phyloP scores from a whole-genome alignment of 2,888 invertebrate species.

The Andrena fulva region DNA sequence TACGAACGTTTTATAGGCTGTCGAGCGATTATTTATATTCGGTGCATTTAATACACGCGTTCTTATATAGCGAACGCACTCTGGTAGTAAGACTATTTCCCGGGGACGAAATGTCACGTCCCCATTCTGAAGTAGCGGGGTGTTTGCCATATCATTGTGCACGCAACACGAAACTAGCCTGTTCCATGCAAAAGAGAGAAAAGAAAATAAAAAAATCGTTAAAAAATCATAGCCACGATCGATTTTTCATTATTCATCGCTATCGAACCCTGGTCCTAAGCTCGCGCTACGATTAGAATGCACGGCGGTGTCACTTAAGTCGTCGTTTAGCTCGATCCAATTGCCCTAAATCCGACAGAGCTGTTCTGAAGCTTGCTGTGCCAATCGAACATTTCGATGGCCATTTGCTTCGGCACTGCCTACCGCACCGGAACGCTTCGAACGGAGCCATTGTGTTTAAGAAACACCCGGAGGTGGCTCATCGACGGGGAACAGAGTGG shows the following conservation, averaged over 20 bases:
- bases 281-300: neutral
- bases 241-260: neutral
- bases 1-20: slow-evolving; percentile 49
- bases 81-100: slow-evolving; percentile 10
- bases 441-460: slow-evolving; percentile 3
- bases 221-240: neutral
- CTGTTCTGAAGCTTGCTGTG: neutral
- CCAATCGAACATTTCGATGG: neutral
- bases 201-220: slow-evolving; percentile 21
- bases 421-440: neutral
- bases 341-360: neutral
- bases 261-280: neutral
- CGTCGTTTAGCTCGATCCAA: neutral
- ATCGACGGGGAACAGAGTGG: slow-evolving; percentile 2
- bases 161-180: slow-evolving; percentile 18
- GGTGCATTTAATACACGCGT: slow-evolving; percentile 26
- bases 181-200: slow-evolving; percentile 21
- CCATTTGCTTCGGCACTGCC: neutral
- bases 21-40: slow-evolving; percentile 18
- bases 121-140: slow-evolving; percentile 11
- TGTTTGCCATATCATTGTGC: slow-evolving; percentile 36
- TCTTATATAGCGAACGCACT: slow-evolving; percentile 15
- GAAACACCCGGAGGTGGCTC: slow-evolving; percentile 14
- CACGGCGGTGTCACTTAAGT: slow-evolving; percentile 15
- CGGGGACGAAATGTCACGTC: slow-evolving; percentile 10